These are phyloP conservation scores for Diaperis boleti DNA, from an alignment of 2,888 invertebrate species.

Conservation along the genomic window DNA sequence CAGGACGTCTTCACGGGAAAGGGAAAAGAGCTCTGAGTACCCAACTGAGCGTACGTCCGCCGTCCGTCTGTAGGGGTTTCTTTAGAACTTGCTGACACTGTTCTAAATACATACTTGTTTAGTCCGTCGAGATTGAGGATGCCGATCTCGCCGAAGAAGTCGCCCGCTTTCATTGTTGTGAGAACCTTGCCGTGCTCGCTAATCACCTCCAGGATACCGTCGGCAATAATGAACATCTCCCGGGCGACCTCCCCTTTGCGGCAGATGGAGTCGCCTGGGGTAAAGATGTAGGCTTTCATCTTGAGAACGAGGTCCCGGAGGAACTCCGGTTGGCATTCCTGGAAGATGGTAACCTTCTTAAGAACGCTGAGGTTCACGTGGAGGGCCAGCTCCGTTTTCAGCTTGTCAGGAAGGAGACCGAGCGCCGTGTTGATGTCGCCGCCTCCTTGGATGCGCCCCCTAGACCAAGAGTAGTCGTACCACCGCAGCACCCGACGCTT, in stretches of 20 bases:
- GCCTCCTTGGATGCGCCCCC: conserved; percentile 94
- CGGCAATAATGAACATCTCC: conserved; percentile 99
- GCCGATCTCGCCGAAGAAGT: conserved; percentile 98
- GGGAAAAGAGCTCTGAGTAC: conserved; percentile 93
- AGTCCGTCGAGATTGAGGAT: conserved; percentile 95
- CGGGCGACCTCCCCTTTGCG: conserved; percentile 90
- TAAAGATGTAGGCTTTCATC: conserved; percentile 98
- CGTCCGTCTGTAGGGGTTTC: conserved; percentile 78
- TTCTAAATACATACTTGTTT: conserved; percentile 79
- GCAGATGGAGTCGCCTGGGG: conserved; percentile 96
- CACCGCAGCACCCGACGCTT: conserved; percentile 94
- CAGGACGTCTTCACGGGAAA: conserved; percentile 93
- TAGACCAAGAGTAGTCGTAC: conserved; percentile 99
- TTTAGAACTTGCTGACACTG: background rate
- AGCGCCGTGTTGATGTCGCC: conserved; percentile 96
- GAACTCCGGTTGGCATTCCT: conserved; percentile 98
- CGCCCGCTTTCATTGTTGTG: conserved; percentile 96
- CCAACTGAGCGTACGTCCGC: conserved; percentile 97
- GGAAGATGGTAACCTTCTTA: conserved; percentile 96
- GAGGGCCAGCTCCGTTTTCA: conserved; percentile 95
- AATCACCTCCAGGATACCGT: conserved; percentile 95
- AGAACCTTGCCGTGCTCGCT: conserved; percentile 93
- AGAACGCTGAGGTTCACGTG: conserved; percentile 95
- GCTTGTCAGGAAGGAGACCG: conserved; percentile 92
- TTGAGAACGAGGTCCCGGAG: conserved; percentile 96